Percentiles rank a stretch among this genome's conserved stretches.
Conservation (phyloP, 2,797 vertebrate species). For the Hozukius guyotensis region DNA sequence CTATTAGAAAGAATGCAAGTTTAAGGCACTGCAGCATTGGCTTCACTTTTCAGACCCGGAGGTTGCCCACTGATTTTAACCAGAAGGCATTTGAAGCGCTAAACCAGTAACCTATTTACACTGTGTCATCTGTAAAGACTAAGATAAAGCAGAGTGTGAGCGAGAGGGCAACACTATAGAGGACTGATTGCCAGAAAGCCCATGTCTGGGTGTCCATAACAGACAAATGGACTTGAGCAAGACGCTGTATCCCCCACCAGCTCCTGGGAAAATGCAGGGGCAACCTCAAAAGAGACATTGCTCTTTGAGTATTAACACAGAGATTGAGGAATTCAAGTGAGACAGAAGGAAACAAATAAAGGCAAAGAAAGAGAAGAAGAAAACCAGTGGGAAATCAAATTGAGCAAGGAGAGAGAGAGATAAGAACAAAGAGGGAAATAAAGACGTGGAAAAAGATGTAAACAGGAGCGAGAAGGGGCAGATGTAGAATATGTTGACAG, state of each 20-base stretch:
- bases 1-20: accelerated
- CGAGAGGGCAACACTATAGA: background rate
- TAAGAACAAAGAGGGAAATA: accelerated
- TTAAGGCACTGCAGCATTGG: too few species aligned
- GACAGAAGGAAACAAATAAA: background rate
- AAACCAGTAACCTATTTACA: background rate
- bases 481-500: slow-evolving; percentile 29
- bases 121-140: background rate
- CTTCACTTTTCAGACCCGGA: accelerated
- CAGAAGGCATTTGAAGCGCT: background rate
- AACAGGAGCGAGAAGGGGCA: background rate
- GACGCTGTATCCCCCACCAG: background rate
- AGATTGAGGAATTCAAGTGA: background rate
- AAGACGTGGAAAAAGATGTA: background rate
- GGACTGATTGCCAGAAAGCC: background rate
- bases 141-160: background rate
- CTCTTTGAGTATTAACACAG: background rate
- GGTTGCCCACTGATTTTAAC: background rate
- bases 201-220: background rate
- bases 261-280: background rate
- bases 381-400: background rate
- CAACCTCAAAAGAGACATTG: background rate
- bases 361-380: background rate
- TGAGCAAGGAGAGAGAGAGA: background rate
- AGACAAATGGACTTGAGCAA: background rate